A percentile compares a stretch with the other conserved stretches of the same genome.
Evolutionary conservation across 2,888 invertebrate species (phyloP).

Genomic region (Eudasyphora cyanicolor): DNA sequence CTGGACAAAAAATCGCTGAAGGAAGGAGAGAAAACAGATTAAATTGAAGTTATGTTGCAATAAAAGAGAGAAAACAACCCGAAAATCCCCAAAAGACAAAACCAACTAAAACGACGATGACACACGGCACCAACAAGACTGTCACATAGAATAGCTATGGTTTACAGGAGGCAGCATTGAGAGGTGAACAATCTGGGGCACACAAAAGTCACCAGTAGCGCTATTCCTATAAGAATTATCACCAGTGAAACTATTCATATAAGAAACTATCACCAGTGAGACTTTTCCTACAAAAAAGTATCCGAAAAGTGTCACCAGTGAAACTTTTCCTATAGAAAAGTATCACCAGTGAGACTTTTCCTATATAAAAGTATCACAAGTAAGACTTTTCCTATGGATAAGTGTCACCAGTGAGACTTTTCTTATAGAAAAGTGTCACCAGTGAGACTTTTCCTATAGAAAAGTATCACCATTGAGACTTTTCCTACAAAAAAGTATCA

Average conservation of each 20-base stretch:
- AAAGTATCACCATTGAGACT: neutral
- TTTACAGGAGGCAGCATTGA: neutral
- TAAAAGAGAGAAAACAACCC: slow-evolving; percentile 9
- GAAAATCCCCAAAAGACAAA: slow-evolving; percentile 20
- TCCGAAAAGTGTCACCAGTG: too few species aligned
- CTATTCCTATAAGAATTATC: neutral
- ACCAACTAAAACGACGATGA: slow-evolving; percentile 22
- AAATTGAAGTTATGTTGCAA: slow-evolving; percentile 40
- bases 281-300: neutral
- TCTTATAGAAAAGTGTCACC: neutral
- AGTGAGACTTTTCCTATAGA: neutral
- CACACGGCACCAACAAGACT: neutral
- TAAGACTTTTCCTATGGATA: neutral
- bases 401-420: neutral
- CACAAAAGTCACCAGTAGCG: neutral
- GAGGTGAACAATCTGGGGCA: neutral
- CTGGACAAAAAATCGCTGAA: neutral
- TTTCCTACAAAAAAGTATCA: neutral
- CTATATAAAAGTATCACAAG: too few species aligned
- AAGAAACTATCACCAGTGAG: neutral
- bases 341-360: neutral
- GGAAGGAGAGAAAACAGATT: slow-evolving; percentile 17
- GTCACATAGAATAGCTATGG: neutral
- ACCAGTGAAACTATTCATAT: neutral
- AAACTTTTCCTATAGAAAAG: neutral